Base-by-base conservation (phyloP, 2,113 vertebrate species). In the Oostethus manadensis region DNA sequence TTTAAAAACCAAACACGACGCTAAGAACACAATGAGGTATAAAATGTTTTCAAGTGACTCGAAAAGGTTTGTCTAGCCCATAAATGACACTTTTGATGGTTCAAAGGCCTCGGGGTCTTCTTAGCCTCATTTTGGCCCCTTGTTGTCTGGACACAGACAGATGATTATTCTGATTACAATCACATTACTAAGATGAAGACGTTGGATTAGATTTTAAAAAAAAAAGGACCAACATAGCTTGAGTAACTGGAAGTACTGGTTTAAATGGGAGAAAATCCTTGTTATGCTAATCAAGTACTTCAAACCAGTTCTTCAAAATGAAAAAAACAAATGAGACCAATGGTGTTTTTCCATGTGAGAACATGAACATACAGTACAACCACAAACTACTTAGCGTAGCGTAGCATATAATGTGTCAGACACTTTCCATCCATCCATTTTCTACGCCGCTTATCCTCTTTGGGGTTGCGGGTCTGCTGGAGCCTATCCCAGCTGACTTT, bases 111-210 rank as follows among this genome's bases (percentile, higher is more conserved):
- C 23, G 0, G 68, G 80, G 63, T 64, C 53, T 60, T 79, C 62
- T 70, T 68, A 59, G 38, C 74, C 72, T 80, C 33, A 70, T 65
- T 61, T 74, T 86, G 84, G 80, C 74, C 78, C 79, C 83, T 78
- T 78, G 77, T 80, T 81, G 80, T 86, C 82, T 74, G 74, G 74
- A 85, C 78, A 85, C 84, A 82, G 74, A 69, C 3, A 44, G 49
- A 64, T 83, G 84, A 85, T n/a, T n/a, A n/a, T n/a, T n/a, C n/a
- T n/a, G n/a, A n/a, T 86, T 84, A 82, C 61, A 74, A 67, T 71
- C 67, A 77, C 78, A 88, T 84, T 58, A 40, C 10, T 66, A 47
- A 78, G 83, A 86, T 84, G 81, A 82, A 68, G 15, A 64, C 66
- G 51, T 64, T 21, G 68, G 65, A 67, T 76, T 53, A 77, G 82